Evolutionary conservation across 2,888 invertebrate genomes (phyloP), one percentile per base, ranked within the genome.

Genomic region (Aphidius colemani): DNA sequence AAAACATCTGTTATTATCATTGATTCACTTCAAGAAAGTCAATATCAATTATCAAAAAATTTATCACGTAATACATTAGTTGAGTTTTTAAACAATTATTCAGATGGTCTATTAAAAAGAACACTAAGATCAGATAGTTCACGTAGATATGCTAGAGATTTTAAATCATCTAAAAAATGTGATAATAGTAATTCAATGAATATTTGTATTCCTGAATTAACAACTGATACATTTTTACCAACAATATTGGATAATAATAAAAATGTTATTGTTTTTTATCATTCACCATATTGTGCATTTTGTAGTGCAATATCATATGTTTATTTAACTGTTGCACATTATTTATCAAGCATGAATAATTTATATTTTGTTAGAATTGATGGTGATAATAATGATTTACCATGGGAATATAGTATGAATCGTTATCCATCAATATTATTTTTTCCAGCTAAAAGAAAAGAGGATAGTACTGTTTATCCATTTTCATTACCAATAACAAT

Each of bases 361-460:
- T 70, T 89, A 7, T 74, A 82, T 64, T 89, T 91, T 72, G 87
- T 88, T 30, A 85, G 92, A 13, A 88, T 96, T 46, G 93, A 96
- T 84, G 93, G 91, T 18, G 90, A 91, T 74, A 85, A 87, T 1
- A 95, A 96, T 85, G 93, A 94, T 83, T 85, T 96, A 71, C 92
- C 94, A 1, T 95, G 95, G 94, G 89, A 91, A 78, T 92, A 88
- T 81, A 91, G 91, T 50, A 91, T 92, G 85, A 88, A 90, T 67
- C 84, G 84, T 59, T 91, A 91, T 82, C 96, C 96, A 11, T 88
- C 92, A 0, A 85, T 96, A 53, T 83, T 95, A 43, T 91, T 94
- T 66, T 93, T 94, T 79, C 92, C 93, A 0, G 86, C 89, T 7
- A 83, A 86, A 71, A 88, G 88, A 70, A 91, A 90, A 84, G 85